phyloP scores from a whole-genome alignment of 2,113 vertebrate species.

The Emydocephalus ijimae region DNA sequence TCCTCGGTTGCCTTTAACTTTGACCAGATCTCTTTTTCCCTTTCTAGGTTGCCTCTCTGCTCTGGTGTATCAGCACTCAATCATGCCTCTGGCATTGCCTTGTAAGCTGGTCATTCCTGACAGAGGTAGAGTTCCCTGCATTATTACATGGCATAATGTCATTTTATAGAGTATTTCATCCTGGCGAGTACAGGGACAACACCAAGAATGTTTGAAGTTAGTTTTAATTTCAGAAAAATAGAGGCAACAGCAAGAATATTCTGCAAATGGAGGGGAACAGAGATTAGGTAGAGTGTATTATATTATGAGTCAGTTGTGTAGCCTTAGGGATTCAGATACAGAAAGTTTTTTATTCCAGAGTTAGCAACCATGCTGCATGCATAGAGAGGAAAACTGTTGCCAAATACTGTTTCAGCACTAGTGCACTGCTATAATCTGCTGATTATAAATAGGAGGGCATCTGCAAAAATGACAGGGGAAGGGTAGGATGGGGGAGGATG shows the following conservation, averaged over 20 bases:
- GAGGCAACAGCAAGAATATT: not conserved
- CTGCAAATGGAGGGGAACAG: not conserved
- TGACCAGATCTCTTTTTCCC: slow-evolving; percentile 18
- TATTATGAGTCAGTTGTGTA: not conserved
- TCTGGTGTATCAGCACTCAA: slow-evolving; percentile 96
- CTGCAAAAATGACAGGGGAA: not conserved
- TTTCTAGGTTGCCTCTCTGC: slow-evolving; percentile 91
- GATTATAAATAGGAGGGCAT: not conserved
- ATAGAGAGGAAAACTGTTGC: not conserved
- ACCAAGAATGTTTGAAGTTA: not conserved
- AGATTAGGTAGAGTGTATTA: not conserved
- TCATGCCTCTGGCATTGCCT: slow-evolving; percentile 93
- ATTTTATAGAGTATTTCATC: not conserved
- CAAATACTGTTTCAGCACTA: not conserved
- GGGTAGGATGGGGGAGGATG: not conserved
- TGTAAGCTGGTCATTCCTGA: slow-evolving; percentile 95
- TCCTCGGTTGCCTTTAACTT: not conserved
- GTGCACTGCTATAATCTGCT: not conserved
- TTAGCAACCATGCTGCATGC: not conserved
- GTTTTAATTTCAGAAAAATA: not conserved
- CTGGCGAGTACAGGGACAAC: not conserved
- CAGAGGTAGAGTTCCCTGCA: slow-evolving; percentile 76
- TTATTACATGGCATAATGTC: not conserved
- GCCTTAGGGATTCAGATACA: not conserved
- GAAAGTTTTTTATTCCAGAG: not conserved